Evolutionary conservation across 1,140 invertebrate genomes (phyloP).

Genomic region (Sinonovacula constricta): DNA sequence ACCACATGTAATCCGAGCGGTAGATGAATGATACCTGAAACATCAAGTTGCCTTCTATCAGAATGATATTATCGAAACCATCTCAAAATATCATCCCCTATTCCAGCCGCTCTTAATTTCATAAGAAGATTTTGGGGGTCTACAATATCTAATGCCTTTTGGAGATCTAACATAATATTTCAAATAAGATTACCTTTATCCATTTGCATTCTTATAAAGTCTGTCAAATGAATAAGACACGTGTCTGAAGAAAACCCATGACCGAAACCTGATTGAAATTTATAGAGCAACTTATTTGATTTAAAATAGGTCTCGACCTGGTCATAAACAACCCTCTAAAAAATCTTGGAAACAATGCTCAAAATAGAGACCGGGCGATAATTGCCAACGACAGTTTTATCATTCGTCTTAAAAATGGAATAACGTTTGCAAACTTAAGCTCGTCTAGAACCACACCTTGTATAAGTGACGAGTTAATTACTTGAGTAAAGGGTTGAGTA

Average conservation of each 20-base stretch:
- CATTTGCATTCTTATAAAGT: constrained; percentile 21
- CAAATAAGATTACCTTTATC: constrained; percentile 28
- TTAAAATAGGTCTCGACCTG: constrained; percentile 36
- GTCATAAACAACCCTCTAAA: constrained; percentile 42
- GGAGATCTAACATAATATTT: too few species aligned
- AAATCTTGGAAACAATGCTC: constrained; percentile 21
- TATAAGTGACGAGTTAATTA: constrained; percentile 13
- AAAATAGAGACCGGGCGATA: constrained; percentile 30
- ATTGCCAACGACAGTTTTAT: constrained; percentile 32
- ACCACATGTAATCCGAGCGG: constrained; percentile 30
- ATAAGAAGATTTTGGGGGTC: constrained; percentile 36
- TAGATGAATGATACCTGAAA: constrained; percentile 19
- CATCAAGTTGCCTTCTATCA: constrained; percentile 40
- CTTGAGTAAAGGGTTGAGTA: constrained; percentile 8
- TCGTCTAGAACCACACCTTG: constrained; percentile 27
- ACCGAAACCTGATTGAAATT: constrained; percentile 33
- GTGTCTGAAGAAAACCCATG: constrained; percentile 35
- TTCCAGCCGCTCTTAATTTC: constrained; percentile 31
- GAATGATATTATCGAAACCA: constrained; percentile 53
- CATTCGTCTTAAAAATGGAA: constrained; percentile 29
- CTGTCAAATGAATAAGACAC: constrained; percentile 27
- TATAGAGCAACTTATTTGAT: constrained; percentile 17
- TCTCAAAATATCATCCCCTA: constrained; percentile 20
- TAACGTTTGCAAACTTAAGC: constrained; percentile 23
- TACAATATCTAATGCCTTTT: constrained; percentile 51